phyloP scores from a whole-genome alignment of 2,113 vertebrate genomes.

The Hipposideros armiger region DNA sequence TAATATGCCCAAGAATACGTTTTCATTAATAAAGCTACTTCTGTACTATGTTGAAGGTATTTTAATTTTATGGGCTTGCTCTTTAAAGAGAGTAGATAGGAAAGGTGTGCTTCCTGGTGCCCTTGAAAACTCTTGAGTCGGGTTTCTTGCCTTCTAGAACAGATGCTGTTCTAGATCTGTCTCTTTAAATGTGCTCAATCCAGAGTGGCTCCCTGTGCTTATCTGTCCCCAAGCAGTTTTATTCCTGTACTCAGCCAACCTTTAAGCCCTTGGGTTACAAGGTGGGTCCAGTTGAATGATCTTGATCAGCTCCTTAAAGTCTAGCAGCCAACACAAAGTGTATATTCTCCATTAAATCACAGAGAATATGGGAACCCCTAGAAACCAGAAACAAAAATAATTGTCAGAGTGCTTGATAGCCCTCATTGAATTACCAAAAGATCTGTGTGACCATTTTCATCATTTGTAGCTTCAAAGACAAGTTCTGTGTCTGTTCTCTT shows the following conservation, averaged over 20 bases:
- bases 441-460: background rate
- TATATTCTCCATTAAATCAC: background rate
- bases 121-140: background rate
- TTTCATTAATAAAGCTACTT: background rate
- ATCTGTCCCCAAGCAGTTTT: background rate
- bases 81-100: background rate
- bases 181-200: background rate
- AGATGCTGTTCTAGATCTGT: background rate
- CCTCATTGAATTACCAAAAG: background rate
- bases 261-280: background rate
- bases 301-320: background rate
- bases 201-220: background rate
- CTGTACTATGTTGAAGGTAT: background rate
- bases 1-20: background rate
- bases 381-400: background rate
- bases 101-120: background rate
- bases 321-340: background rate
- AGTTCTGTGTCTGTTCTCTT: background rate
- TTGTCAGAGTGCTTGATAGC: background rate
- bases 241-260: background rate
- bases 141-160: rapidly evolving
- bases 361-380: background rate
- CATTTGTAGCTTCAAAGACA: background rate
- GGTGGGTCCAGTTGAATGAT: background rate
- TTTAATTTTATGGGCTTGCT: background rate